Evolutionary conservation across 2,888 invertebrate species (phyloP), one percentile per base, ranked within the genome.

Genomic region (Tridacna crocea): DNA sequence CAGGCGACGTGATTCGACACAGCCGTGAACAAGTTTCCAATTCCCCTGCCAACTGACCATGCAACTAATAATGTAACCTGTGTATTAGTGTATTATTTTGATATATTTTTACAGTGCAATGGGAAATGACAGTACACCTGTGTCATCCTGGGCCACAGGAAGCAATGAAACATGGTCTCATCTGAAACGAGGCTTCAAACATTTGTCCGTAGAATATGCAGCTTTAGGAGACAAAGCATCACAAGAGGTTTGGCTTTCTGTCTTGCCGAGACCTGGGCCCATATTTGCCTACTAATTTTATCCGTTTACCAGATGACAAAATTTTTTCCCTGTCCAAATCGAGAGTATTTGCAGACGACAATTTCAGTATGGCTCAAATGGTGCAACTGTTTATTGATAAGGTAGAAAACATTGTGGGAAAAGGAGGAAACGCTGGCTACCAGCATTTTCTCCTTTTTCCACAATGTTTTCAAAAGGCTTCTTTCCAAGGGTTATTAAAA

Each of bases 141-240:
- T 94, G 22, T 88, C 93, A 1, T 80, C 92, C 8, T 94, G 94
- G 94, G 92, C 94, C 0, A 91, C 91, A 72, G 94, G 94, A 8
- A 87, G 88, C 15, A 92, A 89, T 81, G 89, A 91, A n/a, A 91
- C 92, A 6, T 94, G 94, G 94, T 73, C 82, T 22, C 87, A 90
- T 46, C 88, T 94, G n/a, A 91, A 93, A 85, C 91, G 88, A 82
- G 93, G 93, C 11, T 93, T 94, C 84, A 91, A 90, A 79, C 91
- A 91, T 61, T 78, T 94, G 73, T 90, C 92, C 27, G 91, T 92
- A 22, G 93, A 94, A 79, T 93, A 92, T 83, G 90, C 92, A 58
- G 87, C 91, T 11, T 80, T 94, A 27, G 90, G 92, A 17, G 94
- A 94, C 82, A 93, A 92, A 80, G 90, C 91, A n/a, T 90, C 92